Conservation (phyloP, 2,888 invertebrate genomes). For the Idaea straminata region DNA sequence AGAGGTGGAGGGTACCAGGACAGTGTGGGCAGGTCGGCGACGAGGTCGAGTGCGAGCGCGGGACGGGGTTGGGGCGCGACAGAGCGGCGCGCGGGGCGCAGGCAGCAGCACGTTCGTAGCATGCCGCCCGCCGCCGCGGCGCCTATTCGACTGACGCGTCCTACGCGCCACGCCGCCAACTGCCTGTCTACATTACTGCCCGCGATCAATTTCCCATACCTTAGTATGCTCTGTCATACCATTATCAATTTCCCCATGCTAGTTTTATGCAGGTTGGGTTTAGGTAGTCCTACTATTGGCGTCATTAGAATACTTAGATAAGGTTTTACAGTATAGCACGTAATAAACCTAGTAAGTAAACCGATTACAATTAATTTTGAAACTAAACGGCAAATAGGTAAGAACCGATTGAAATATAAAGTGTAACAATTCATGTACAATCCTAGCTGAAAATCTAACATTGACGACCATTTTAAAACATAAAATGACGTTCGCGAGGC, state of each 20-base stretch:
- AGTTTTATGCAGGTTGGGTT: background rate
- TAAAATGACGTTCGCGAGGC: constrained; percentile 44
- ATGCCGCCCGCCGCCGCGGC: constrained; percentile 66
- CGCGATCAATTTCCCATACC: constrained; percentile 14
- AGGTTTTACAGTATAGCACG: background rate
- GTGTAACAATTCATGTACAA: constrained; percentile 27
- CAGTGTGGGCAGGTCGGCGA: constrained; percentile 65
- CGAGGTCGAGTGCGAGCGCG: constrained; percentile 61
- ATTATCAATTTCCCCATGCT: constrained; percentile 21
- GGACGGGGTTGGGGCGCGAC: constrained; percentile 40
- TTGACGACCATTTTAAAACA: constrained; percentile 33
- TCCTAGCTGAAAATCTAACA: background rate
- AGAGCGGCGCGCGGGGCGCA: constrained; percentile 46
- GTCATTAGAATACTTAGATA: background rate
- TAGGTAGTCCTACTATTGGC: background rate
- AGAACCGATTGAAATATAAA: background rate
- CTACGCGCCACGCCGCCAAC: constrained; percentile 48
- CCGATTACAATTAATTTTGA: background rate
- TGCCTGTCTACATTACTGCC: constrained; percentile 46
- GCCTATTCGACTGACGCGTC: constrained; percentile 64
- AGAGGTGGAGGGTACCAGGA: constrained; percentile 55
- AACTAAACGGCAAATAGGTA: background rate
- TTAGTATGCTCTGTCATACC: constrained; percentile 10
- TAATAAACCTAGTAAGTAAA: no score
- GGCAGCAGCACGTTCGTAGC: constrained; percentile 64